phyloP scores from a whole-genome alignment of 1,140 invertebrate genomes.

The Atopsyche davidsoni region DNA sequence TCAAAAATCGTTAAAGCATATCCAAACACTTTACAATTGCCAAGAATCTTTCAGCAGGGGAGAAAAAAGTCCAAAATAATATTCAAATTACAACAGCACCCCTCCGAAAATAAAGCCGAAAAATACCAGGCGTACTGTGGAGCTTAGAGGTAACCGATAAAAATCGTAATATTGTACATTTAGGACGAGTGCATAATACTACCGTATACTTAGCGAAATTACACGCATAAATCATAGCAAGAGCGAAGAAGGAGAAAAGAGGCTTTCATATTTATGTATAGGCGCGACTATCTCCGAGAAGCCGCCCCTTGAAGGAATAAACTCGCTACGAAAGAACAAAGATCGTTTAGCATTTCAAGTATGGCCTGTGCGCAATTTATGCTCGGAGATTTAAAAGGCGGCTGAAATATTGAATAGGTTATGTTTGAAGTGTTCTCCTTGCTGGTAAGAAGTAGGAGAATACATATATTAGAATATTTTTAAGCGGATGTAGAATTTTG shows the following conservation, averaged over 20 bases:
- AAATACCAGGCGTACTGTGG: conserved; percentile 2
- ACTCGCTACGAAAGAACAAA: conserved; percentile 16
- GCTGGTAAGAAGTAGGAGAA: too few relatives aligned
- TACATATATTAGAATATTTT: too few relatives aligned
- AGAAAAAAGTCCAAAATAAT: conserved; percentile 4
- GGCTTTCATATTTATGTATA: conserved; percentile 10
- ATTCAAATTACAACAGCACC: too few relatives aligned
- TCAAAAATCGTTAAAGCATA: too few relatives aligned
- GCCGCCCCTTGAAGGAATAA: conserved; percentile 7
- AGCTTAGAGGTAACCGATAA: conserved; percentile 19
- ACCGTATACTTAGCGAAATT: conserved; percentile 28
- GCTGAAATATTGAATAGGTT: conserved; percentile 7
- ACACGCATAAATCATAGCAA: conserved; percentile 27
- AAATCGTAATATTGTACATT: conserved; percentile 25
- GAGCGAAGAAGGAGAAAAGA: conserved; percentile 12
- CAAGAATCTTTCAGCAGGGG: too few relatives aligned
- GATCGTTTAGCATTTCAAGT: conserved; percentile 27
- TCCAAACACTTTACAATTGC: too few relatives aligned
- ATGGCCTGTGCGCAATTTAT: conserved; percentile 23
- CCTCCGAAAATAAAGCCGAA: neutral
- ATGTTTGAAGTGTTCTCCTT: conserved; percentile 10
- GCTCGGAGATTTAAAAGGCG: conserved; percentile 12
- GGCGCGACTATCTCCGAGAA: conserved; percentile 4
- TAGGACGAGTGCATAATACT: conserved; percentile 27
- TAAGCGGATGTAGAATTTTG: too few relatives aligned